These are phyloP conservation scores for Choristoneura fumiferana DNA, from an alignment of 1,140 invertebrate genomes.

Conservation along the genomic window DNA sequence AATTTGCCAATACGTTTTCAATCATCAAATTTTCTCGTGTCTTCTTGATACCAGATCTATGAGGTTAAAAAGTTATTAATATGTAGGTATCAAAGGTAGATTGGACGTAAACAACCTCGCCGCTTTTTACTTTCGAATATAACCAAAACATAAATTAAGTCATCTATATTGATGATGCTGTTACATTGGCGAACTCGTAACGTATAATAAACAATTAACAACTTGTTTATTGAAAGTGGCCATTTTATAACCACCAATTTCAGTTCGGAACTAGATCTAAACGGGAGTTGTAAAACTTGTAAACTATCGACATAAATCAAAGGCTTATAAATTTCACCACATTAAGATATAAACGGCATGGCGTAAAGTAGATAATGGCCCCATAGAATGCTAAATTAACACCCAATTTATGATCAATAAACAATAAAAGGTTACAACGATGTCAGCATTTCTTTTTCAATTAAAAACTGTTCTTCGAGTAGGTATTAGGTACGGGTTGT, in stretches of 20 bases:
- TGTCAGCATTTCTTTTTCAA: neutral
- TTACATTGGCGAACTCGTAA: neutral
- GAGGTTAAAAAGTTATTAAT: no score
- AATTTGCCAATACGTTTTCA: no score
- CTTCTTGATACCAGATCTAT: no score
- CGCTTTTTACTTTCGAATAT: neutral
- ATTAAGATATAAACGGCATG: conserved; percentile 1
- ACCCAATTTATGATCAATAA: neutral
- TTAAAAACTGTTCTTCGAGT: neutral
- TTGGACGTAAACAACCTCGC: no score
- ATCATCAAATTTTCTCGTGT: no score
- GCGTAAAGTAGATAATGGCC: neutral
- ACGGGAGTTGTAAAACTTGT: neutral
- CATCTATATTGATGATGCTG: neutral
- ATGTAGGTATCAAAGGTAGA: no score
- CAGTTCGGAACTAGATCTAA: neutral
- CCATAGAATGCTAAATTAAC: conserved; percentile 1
- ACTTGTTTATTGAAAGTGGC: conserved; percentile 11
- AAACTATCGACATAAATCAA: neutral
- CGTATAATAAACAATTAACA: conserved; percentile 4
- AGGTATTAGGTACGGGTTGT: no score
- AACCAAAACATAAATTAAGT: conserved; percentile 1
- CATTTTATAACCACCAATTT: neutral
- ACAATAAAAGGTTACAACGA: neutral
- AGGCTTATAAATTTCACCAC: conserved; percentile 14